Evolutionary conservation across 2,888 invertebrate species (phyloP).

Genomic region (Rambutsinella grinnellia): DNA sequence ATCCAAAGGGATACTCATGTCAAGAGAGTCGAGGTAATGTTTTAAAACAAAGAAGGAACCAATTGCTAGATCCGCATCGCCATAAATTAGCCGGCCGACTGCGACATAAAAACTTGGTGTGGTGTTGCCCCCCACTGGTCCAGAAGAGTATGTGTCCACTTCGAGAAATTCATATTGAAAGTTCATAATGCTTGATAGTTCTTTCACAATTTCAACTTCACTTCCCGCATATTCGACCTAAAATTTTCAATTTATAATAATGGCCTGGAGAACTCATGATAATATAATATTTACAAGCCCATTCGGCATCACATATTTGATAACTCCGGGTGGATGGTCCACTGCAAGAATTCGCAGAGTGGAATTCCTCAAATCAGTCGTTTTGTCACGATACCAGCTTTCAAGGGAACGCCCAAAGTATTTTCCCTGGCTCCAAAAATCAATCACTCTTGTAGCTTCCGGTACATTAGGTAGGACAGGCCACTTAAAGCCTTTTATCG

Average conservation of each 20-base stretch:
- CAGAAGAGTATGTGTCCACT: conserved; percentile 54
- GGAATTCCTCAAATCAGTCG: conserved; percentile 58
- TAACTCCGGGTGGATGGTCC: conserved; percentile 65
- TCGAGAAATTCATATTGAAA: conserved; percentile 63
- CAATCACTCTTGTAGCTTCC: conserved; percentile 50
- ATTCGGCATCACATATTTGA: conserved; percentile 54
- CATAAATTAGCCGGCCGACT: conserved; percentile 60
- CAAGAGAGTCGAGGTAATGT: conserved; percentile 62
- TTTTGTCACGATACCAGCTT: conserved; percentile 62
- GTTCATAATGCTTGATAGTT: conserved; percentile 62
- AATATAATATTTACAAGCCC: conserved; percentile 31
- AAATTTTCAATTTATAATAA: no score
- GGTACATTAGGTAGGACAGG: conserved; percentile 42
- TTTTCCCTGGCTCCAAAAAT: conserved; percentile 62
- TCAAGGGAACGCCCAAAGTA: conserved; percentile 49
- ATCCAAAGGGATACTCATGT: conserved; percentile 66
- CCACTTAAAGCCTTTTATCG: conserved; percentile 61
- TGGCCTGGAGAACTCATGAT: neutral
- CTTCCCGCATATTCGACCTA: conserved; percentile 63
- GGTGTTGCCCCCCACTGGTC: conserved; percentile 22
- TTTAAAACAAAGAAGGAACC: conserved; percentile 64
- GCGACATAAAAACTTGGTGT: conserved; percentile 58
- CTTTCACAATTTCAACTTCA: conserved; percentile 64
- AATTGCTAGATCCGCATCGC: conserved; percentile 64
- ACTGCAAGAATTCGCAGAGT: conserved; percentile 60